phyloP scores from a whole-genome alignment of 1,140 invertebrate genomes.

The Copidosoma floridanum region DNA sequence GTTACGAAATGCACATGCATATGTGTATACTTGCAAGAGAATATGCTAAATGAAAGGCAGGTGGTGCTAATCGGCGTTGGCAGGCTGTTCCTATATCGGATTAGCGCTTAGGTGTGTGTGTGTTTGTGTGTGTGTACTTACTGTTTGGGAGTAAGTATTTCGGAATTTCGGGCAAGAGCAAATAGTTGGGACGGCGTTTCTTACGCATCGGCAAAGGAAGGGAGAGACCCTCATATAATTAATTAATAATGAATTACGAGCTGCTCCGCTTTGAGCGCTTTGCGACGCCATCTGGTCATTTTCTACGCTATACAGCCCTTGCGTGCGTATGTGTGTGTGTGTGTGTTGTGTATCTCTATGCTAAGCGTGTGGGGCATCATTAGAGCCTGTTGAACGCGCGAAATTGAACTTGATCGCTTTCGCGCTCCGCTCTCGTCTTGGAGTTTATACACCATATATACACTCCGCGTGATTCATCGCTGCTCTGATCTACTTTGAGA shows the following conservation, averaged over 20 bases:
- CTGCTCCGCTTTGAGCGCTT: no score
- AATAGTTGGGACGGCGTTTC: no score
- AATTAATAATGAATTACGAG: constrained; percentile 44
- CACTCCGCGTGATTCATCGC: not conserved
- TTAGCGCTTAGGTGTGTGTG: not conserved
- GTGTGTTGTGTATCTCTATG: no score
- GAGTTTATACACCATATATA: not conserved
- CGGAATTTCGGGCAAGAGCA: not conserved
- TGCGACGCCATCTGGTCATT: constrained; percentile 30
- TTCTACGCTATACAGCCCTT: constrained; percentile 8
- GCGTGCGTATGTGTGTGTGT: no score
- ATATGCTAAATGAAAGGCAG: constrained; percentile 6
- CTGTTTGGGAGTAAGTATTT: no score
- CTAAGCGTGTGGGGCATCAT: constrained; percentile 5
- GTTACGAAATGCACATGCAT: no score
- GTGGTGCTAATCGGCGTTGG: not conserved
- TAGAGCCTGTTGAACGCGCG: not conserved
- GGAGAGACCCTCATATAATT: constrained; percentile 38
- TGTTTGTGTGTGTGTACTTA: no score
- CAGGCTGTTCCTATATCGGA: not conserved
- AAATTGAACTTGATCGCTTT: no score
- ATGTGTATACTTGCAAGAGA: no score
- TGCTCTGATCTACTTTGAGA: not conserved
- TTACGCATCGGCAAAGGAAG: no score
- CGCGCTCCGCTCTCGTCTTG: no score